These are phyloP conservation scores for Chaetura pelagica DNA, from an alignment of 2,113 vertebrate species.

Conservation along the genomic window DNA sequence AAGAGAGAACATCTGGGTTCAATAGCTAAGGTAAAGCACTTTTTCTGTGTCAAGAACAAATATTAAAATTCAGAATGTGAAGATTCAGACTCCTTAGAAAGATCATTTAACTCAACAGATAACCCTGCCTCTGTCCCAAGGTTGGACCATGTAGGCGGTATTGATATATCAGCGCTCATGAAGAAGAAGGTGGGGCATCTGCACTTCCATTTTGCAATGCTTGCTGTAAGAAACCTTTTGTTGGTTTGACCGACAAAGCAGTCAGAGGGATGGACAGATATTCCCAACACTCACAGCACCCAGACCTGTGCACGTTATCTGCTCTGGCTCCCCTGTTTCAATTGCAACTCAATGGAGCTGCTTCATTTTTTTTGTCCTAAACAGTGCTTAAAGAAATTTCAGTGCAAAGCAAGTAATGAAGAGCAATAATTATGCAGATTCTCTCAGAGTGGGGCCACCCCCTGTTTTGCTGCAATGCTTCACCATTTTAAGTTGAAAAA, in stretches of 20 bases:
- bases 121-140: background rate
- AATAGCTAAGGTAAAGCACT: background rate
- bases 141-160: background rate
- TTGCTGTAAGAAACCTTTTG: background rate
- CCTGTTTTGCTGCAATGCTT: background rate
- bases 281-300: background rate
- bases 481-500: background rate
- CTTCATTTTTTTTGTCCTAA: background rate
- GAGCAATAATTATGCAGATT: background rate
- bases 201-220: background rate
- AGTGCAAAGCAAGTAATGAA: background rate
- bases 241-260: background rate
- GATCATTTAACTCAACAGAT: background rate
- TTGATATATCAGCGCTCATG: background rate
- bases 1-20: background rate
- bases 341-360: background rate
- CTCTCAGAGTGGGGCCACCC: background rate
- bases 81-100: background rate
- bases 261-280: background rate
- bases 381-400: background rate
- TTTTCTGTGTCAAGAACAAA: background rate
- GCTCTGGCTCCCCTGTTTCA: background rate
- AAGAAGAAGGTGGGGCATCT: background rate
- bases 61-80: background rate
- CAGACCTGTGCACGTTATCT: rapidly evolving